These are phyloP conservation scores for Lytechinus variegatus DNA, from an alignment of 35 echinoderm and acorn worm species.

Conservation along the genomic window DNA sequence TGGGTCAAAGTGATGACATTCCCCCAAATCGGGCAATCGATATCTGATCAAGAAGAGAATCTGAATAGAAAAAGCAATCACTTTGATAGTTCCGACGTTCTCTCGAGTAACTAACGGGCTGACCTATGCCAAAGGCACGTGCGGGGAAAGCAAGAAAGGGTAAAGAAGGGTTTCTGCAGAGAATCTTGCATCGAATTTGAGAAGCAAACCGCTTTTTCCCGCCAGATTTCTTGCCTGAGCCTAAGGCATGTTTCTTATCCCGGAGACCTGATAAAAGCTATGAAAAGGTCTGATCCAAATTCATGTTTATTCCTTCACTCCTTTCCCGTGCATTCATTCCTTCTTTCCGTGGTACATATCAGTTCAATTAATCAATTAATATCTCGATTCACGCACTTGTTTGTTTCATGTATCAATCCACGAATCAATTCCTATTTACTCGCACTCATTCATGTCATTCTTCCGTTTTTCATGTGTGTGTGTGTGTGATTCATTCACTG, in stretches of 20 bases:
- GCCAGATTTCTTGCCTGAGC: not conserved
- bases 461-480: too few relatives aligned
- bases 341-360: not conserved
- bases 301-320: too few relatives aligned
- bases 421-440: too few relatives aligned
- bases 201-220: not conserved
- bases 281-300: too few relatives aligned
- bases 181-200: not conserved
- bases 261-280: too few relatives aligned
- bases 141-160: not conserved
- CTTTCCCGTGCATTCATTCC: not conserved
- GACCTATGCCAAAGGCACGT: not conserved
- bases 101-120: not conserved
- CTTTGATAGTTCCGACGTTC: slow-evolving; percentile 1
- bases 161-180: not conserved
- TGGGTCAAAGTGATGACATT: slow-evolving; percentile 17
- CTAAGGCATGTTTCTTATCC: not conserved
- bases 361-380: too few relatives aligned
- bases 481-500: too few relatives aligned
- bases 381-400: too few relatives aligned
- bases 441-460: too few relatives aligned
- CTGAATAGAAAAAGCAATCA: not conserved
- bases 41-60: slow-evolving; percentile 12
- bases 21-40: slow-evolving; percentile 8
- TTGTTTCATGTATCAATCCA: too few relatives aligned